A percentile compares a stretch with the other conserved stretches of the same genome.
phyloP scores from a whole-genome alignment of 2,888 invertebrate species.

The Drosophila cracens region DNA sequence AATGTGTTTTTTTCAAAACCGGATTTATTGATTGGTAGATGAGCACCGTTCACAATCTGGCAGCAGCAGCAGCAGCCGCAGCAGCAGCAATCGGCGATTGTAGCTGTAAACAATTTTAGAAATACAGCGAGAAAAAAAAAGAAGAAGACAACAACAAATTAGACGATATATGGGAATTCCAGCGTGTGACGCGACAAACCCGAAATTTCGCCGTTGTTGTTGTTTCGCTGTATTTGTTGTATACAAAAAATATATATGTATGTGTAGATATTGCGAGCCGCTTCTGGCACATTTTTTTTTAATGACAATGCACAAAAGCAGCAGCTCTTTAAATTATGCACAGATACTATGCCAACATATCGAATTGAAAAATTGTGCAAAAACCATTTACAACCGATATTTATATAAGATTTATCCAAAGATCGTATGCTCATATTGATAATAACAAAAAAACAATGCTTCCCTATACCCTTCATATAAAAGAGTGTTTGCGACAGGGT shows the following conservation, averaged over 20 bases:
- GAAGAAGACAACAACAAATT: constrained; percentile 64
- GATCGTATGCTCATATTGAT: constrained; percentile 1
- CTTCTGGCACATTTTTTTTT: constrained; percentile 80
- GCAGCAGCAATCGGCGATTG: constrained; percentile 30
- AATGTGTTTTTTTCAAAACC: constrained; percentile 64
- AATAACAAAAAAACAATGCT: constrained; percentile 20
- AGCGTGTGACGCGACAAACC: constrained; percentile 76
- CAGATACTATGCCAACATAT: constrained; percentile 40
- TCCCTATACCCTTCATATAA: constrained; percentile 13
- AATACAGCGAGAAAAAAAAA: constrained; percentile 41
- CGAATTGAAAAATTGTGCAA: constrained; percentile 52
- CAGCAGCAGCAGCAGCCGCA: background rate
- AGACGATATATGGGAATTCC: constrained; percentile 80
- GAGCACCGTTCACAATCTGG: constrained; percentile 41
- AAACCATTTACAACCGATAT: constrained; percentile 49
- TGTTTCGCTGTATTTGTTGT: constrained; percentile 17
- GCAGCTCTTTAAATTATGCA: constrained; percentile 53
- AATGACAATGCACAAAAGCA: constrained; percentile 76
- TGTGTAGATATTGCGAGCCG: constrained; percentile 46
- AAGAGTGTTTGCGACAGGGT: background rate
- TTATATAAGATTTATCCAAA: constrained; percentile 38
- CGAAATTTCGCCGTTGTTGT: constrained; percentile 56
- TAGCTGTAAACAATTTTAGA: constrained; percentile 78
- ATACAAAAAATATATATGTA: constrained; percentile 17
- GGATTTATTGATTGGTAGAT: constrained; percentile 79